Conservation (phyloP, 2,797 vertebrate genomes). For the Morelia viridis region DNA sequence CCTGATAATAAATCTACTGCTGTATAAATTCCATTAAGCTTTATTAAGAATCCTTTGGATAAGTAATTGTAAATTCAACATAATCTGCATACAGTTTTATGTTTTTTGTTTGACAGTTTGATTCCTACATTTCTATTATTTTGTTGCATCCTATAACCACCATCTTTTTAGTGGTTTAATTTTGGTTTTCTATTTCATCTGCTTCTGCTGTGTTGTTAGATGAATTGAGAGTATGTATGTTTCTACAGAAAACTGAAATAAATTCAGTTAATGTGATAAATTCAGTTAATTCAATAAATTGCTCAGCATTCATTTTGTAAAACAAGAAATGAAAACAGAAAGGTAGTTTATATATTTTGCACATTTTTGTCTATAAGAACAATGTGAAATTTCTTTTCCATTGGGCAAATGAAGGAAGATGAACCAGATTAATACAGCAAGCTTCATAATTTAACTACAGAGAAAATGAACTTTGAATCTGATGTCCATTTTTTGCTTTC, state of each 20-base stretch:
- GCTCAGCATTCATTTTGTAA: not conserved
- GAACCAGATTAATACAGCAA: not conserved
- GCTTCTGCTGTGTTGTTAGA: not conserved
- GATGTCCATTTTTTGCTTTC: not conserved
- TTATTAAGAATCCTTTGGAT: not conserved
- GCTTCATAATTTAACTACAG: not conserved
- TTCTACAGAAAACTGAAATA: not conserved
- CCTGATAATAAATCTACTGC: not conserved
- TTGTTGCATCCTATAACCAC: not conserved
- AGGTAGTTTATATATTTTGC: not conserved
- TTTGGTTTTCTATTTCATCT: not conserved
- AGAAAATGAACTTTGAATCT: not conserved
- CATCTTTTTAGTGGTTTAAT: not conserved
- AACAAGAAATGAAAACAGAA: not conserved
- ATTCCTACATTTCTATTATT: not conserved
- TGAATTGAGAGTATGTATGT: not conserved
- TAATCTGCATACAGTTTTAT: not conserved
- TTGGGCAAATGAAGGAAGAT: not conserved
- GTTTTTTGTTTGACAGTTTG: not conserved
- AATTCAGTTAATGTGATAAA: not conserved
- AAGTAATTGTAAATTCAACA: not conserved
- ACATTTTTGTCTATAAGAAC: not conserved
- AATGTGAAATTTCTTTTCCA: not conserved
- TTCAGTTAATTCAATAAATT: not conserved
- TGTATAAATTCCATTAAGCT: not conserved